Percentiles rank a stretch among this genome's conserved stretches.
phyloP scores from a whole-genome alignment of 2,113 vertebrate species.

The Tauraco erythrolophus region DNA sequence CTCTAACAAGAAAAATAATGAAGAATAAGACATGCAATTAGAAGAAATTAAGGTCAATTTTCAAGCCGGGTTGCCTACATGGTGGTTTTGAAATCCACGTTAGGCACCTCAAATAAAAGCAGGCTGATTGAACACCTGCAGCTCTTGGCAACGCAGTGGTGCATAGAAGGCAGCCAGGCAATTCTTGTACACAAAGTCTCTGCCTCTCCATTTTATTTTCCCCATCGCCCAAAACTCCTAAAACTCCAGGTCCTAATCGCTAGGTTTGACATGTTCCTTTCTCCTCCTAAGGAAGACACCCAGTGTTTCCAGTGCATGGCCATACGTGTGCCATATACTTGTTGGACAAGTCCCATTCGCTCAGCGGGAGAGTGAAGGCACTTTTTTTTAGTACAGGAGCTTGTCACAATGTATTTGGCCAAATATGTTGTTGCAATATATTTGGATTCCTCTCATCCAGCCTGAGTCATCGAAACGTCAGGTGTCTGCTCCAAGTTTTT shows the following conservation, averaged over 20 bases:
- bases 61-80: slow-evolving; percentile 49
- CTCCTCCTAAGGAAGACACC: neutral
- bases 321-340: neutral
- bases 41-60: slow-evolving; percentile 72
- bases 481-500: neutral
- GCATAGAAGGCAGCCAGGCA: slow-evolving; percentile 12
- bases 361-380: neutral
- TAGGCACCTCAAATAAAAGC: slow-evolving; percentile 67
- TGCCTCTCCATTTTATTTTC: neutral
- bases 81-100: neutral
- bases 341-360: slow-evolving; percentile 3
- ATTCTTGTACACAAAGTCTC: slow-evolving; percentile 36
- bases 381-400: neutral
- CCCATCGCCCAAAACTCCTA: neutral
- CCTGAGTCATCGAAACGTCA: neutral
- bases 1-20: slow-evolving; percentile 65
- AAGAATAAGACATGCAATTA: slow-evolving; percentile 58
- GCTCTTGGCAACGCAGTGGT: slow-evolving; percentile 28
- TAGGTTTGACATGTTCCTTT: neutral
- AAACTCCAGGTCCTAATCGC: slow-evolving; percentile 16
- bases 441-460: neutral
- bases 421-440: neutral
- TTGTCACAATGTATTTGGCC: neutral
- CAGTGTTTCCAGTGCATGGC: neutral
- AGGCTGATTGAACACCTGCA: slow-evolving; percentile 67